A percentile compares a stretch with the other conserved stretches of the same genome.
Evolutionary conservation across 30 jellyfish, hydroid and myxozoan genomes (phyloP).

Genomic region (Mastigias papua): DNA sequence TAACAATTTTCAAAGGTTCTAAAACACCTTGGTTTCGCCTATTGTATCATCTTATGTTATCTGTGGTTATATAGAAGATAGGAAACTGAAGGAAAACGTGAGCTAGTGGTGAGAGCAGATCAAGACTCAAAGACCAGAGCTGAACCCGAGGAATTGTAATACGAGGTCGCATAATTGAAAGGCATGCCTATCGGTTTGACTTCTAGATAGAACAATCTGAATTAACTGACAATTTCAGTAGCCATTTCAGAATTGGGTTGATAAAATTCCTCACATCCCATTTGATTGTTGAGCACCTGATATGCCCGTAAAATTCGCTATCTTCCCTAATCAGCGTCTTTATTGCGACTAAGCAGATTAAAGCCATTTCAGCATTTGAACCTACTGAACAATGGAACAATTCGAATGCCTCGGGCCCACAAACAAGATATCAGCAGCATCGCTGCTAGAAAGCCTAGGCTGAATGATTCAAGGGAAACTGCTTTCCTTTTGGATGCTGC

Average conservation of each 20-base stretch:
- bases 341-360: too few relatives aligned
- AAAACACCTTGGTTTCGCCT: neutral
- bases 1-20: neutral
- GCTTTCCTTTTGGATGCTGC: too few relatives aligned
- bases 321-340: too few relatives aligned
- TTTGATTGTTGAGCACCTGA: too few relatives aligned
- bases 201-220: neutral
- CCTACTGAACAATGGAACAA: too few relatives aligned
- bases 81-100: neutral
- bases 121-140: neutral
- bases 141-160: neutral
- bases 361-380: too few relatives aligned
- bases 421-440: too few relatives aligned
- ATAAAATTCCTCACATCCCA: neutral
- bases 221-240: neutral
- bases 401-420: too few relatives aligned
- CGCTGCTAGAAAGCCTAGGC: too few relatives aligned
- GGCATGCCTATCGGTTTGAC: neutral
- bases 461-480: too few relatives aligned
- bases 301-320: too few relatives aligned
- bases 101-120: neutral
- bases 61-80: neutral
- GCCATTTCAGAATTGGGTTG: neutral
- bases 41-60: neutral
- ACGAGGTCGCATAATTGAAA: neutral